Base-by-base conservation (phyloP, 2,797 vertebrate genomes). In the Anolis apletophallus region DNA sequence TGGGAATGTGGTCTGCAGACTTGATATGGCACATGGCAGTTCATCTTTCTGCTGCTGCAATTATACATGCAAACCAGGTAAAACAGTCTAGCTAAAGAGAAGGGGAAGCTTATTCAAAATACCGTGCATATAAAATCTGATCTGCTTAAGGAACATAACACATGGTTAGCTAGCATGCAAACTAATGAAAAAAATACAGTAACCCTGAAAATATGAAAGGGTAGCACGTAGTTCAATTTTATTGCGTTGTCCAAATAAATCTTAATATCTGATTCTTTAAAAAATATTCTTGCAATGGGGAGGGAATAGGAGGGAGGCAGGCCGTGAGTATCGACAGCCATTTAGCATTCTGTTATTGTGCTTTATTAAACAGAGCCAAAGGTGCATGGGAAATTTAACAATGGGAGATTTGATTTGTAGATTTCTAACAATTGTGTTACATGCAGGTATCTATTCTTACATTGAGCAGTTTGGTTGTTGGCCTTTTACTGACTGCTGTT, bases 171-270 rank as follows among this genome's bases (percentile, higher is more conserved):
- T 32, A 80, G 8, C 71, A 3, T 46, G 19, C 2, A 54, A 84
- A 69, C 10, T 54, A 79, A 5, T 26, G 0, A 40, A 2, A 82
- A 88, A 40, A 68, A 10, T 12, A 82, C 75, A 40, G n/a, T n/a
- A 19, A 80, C 79, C 50, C 5, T 77, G 85, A 85, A 14, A 71
- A 59, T 59, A 68, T 83, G 9, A 17, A 61, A 0, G 2, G 17
- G 54, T 17, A 40, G 59, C 7, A n/a, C 52, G 0, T 32, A 52
- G 17, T 11, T 89, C 4, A 68, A 12, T 80, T 80, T 67, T 74
- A 54, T 89, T 86, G 2, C 1, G 61, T 79, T 85, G 57, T 78
- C 75, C 67, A 79, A 85, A 11, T 57, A 79, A 85, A 11, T 57
- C 55, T 64, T 75, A 46, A 54, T 84, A 77, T 68, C n/a, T 26